Evolutionary conservation across 2,113 vertebrate species (phyloP), one percentile per base, ranked within the genome.

Genomic region (Megaceryle maxima): DNA sequence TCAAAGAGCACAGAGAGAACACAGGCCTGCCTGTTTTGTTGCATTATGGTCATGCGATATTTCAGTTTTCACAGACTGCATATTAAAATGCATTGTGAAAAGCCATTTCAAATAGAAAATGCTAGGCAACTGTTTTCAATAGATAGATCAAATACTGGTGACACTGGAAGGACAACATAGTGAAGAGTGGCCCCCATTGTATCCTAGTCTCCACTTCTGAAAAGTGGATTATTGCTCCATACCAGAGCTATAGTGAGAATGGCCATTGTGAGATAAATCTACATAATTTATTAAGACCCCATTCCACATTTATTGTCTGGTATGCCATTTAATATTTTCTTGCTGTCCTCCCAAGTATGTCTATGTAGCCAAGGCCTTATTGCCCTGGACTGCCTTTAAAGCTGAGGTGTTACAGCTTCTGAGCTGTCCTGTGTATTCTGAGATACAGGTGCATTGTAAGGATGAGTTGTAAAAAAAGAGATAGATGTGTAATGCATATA

Each of bases 151-250:
- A 44, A 22, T 53, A 41, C 5, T 44, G 15, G 53, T 60, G 53
- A 43, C 50, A 25, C 12, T 60, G 53, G 57, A 91, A 75, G 25
- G 28, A 68, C 24, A 75, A 14, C 9, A 41, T 2, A 33, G 28
- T 84, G 29, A 70, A 63, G 2, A 28, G 2, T 55, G 51, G 37
- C 29, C 13, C 2, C 20, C 0, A 0, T 29, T 84, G 8, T 60
- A 7, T 95, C 86, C 48, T 41, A 29, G n/a, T 5, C 26, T 75
- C 43, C 35, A 28, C 35, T 92, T 82, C 24, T 64, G 20, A 5
- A 44, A 8, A 56, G 35, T 35, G 73, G 43, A 39, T 91, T 94
- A 88, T 72, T 89, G 37, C 62, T 79, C 62, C 66, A 50, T 83
- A 48, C 59, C 66, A 33, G 48, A 89, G 60, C 43, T 84, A 11